A percentile compares a stretch with the other conserved stretches of the same genome.
phyloP scores from a whole-genome alignment of 1,140 invertebrate genomes.

The Psix sp. region DNA sequence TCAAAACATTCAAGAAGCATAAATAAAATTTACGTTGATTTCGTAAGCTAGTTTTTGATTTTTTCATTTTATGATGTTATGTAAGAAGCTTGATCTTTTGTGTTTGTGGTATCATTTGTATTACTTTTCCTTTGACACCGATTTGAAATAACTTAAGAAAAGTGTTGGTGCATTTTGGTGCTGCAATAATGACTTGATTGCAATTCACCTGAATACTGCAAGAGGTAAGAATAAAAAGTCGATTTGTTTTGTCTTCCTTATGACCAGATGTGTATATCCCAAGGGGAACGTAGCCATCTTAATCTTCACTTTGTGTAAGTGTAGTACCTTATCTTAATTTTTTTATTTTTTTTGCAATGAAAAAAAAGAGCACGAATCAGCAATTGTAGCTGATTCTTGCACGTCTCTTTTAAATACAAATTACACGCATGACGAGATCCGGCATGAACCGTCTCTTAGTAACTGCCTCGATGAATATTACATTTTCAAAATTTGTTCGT shows the following conservation, averaged over 20 bases:
- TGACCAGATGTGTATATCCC: conserved; percentile 17
- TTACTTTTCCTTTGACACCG: too few relatives aligned
- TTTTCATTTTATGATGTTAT: too few relatives aligned
- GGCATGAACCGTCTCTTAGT: too few relatives aligned
- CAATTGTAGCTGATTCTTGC: conserved; percentile 8
- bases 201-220: conserved; percentile 26
- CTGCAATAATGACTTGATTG: conserved; percentile 19
- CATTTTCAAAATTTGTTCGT: too few relatives aligned
- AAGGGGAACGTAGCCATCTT: conserved; percentile 16
- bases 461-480: too few relatives aligned
- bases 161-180: conserved; percentile 25
- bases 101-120: conserved; percentile 9
- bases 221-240: conserved; percentile 31
- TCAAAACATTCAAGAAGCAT: too few relatives aligned
- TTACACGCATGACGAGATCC: conserved; percentile 15
- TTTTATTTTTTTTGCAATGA: conserved; percentile 18
- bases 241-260: conserved; percentile 22
- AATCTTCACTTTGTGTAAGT: conserved; percentile 22
- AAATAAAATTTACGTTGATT: too few relatives aligned
- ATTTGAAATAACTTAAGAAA: conserved; percentile 15
- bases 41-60: too few relatives aligned
- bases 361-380: conserved; percentile 4
- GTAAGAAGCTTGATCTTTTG: too few relatives aligned
- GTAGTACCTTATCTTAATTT: conserved; percentile 28
- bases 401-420: conserved; percentile 13